Conservation (phyloP, 2,888 invertebrate genomes). For the Limnephilus auricula region DNA sequence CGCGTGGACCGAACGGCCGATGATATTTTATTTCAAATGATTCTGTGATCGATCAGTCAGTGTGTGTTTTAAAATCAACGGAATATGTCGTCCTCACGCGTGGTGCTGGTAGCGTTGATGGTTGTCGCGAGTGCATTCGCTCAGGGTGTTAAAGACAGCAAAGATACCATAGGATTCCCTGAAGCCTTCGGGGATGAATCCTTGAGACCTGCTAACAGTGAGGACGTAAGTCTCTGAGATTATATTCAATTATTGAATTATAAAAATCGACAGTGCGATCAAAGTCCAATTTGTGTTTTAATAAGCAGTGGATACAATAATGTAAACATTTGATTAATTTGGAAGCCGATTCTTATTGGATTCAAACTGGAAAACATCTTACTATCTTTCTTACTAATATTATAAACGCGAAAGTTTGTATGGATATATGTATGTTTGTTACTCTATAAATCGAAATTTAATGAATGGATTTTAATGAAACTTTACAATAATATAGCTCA, state of each 20-base stretch:
- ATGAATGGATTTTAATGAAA: no score
- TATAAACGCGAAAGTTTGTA: no score
- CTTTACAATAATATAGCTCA: no score
- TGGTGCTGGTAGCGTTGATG: constrained; percentile 22
- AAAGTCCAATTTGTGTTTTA: neutral
- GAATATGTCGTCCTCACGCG: constrained; percentile 52
- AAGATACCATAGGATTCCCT: constrained; percentile 55
- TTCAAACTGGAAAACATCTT: neutral
- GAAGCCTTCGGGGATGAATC: constrained; percentile 50
- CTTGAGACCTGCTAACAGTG: constrained; percentile 23
- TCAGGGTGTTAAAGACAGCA: neutral
- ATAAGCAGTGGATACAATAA: neutral
- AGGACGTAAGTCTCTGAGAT: constrained; percentile 51
- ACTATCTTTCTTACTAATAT: no score
- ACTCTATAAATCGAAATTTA: no score
- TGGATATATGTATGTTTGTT: no score
- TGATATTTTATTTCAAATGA: constrained; percentile 32
- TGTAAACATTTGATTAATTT: neutral
- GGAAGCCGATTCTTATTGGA: neutral
- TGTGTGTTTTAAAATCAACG: constrained; percentile 49
- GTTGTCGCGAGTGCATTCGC: constrained; percentile 20
- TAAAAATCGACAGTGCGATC: neutral
- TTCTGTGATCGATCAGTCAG: constrained; percentile 32
- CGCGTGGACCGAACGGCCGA: neutral
- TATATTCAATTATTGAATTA: neutral